phyloP scores from a whole-genome alignment of 1,140 invertebrate genomes.

The Drosophila orena region DNA sequence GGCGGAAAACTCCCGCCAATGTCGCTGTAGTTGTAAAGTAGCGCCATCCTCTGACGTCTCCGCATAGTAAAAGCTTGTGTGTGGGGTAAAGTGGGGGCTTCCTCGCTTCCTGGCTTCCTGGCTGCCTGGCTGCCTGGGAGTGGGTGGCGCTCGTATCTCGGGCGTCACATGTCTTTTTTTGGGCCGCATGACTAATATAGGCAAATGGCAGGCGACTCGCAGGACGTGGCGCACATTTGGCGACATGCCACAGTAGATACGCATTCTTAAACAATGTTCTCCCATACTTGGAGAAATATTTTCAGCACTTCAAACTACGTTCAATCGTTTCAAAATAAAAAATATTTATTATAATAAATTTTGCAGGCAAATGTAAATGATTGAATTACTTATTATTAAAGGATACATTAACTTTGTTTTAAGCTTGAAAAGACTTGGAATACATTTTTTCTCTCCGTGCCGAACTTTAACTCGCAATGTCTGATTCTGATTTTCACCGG shows the following conservation, averaged over 20 bases:
- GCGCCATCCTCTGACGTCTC: constrained; percentile 29
- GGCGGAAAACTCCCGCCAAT: constrained; percentile 4
- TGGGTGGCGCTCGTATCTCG: constrained; percentile 22
- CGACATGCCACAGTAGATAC: constrained; percentile 75
- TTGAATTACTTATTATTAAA: no score
- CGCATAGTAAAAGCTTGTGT: constrained; percentile 52
- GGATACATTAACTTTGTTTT: no score
- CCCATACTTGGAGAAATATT: not conserved
- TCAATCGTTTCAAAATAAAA: no score
- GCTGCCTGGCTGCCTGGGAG: not conserved
- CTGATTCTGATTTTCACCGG: constrained; percentile 42
- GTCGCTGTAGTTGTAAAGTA: constrained; percentile 51
- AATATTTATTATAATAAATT: no score
- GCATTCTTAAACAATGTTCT: constrained; percentile 55
- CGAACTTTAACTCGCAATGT: not conserved
- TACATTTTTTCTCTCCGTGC: constrained; percentile 1
- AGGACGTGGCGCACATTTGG: constrained; percentile 71
- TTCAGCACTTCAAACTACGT: no score
- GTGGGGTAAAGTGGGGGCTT: not conserved
- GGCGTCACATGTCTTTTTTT: constrained; percentile 80
- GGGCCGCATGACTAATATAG: constrained; percentile 78
- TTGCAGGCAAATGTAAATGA: no score
- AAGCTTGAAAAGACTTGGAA: no score
- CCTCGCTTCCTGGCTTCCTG: not conserved
- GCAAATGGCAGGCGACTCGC: constrained; percentile 67